Base-by-base conservation (phyloP, 2,113 vertebrate species). In the Aleadryas rufinucha region DNA sequence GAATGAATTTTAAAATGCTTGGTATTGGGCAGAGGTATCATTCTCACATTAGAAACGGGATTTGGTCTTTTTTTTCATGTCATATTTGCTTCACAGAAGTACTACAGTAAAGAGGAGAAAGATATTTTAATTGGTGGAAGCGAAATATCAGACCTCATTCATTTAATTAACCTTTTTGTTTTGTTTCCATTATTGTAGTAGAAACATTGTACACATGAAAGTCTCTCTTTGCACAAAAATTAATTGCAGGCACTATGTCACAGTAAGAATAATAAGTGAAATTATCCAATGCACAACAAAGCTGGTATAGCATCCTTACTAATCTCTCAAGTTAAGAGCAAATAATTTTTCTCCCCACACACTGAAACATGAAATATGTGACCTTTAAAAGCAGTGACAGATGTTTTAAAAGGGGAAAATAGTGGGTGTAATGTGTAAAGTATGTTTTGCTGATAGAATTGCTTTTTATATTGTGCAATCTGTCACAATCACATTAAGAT, bases 361-460 rank as follows among this genome's bases (percentile, higher is more conserved):
- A 59, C 10, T 53, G 42, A 60, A 94, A 90, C 47, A 88, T 94
- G 93, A 91, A 90, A 84, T 84, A 78, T 56, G 30, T 95, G 95
- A 93, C 93, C 94, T 97, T 97, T 97, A 93, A 82, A 95, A 92
- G 56, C 41, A 89, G 10, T 94, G 91, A 89, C 70, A 93, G 91
- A 93, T 87, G 64, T 44, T 93, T 94, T 65, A 89, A 70, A 96
- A 91, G 30, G 33, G 39, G 42, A 45, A 74, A 91, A 94, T 66
- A 87, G 84, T 87, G 77, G 39, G 72, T 18, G 16, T 63, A 68
- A 84, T 52, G 50, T 83, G 52, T 79, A 90, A 90, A 88, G 63
- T 80, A 94, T 88, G 59, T 92, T 96, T 96, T 93, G 35, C 68
- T 86, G 93, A 63, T 93, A 70, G 63, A 95, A 94, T 86, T 96